Conservation (phyloP, 2,888 invertebrate genomes). For the Catocala sponsa region DNA sequence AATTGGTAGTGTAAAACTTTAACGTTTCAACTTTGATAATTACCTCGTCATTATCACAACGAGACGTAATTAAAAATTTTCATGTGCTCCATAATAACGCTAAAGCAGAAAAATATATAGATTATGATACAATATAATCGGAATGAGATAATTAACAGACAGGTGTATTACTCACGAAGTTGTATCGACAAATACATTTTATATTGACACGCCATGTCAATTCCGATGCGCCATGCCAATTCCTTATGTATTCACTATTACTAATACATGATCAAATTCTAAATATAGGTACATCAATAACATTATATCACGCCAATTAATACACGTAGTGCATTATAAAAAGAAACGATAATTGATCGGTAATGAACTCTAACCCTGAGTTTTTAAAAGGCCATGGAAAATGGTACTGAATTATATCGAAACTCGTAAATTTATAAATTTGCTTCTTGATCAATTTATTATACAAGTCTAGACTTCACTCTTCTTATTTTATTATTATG, state of each 20-base stretch:
- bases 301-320: slow-evolving; percentile 35
- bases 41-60: too few relatives aligned
- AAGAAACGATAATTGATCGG: slow-evolving; percentile 32
- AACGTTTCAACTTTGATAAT: too few relatives aligned
- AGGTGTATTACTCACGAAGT: slow-evolving; percentile 8
- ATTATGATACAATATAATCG: too few relatives aligned
- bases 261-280: slow-evolving; percentile 40
- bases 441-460: background rate
- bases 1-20: too few relatives aligned
- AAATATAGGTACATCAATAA: slow-evolving; percentile 46
- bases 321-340: slow-evolving; percentile 19
- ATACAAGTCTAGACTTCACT: too few relatives aligned
- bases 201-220: slow-evolving; percentile 11
- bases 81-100: too few relatives aligned
- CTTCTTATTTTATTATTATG: too few relatives aligned
- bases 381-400: slow-evolving; percentile 10
- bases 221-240: slow-evolving; percentile 21
- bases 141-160: background rate
- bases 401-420: background rate
- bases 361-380: slow-evolving; percentile 20
- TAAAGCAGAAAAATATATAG: too few relatives aligned
- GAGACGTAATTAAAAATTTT: too few relatives aligned
- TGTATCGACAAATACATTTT: slow-evolving; percentile 17
- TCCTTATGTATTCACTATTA: slow-evolving; percentile 23
- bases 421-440: background rate